These are phyloP conservation scores for Epiblema foenella DNA, from an alignment of 2,888 invertebrate genomes.

Conservation along the genomic window DNA sequence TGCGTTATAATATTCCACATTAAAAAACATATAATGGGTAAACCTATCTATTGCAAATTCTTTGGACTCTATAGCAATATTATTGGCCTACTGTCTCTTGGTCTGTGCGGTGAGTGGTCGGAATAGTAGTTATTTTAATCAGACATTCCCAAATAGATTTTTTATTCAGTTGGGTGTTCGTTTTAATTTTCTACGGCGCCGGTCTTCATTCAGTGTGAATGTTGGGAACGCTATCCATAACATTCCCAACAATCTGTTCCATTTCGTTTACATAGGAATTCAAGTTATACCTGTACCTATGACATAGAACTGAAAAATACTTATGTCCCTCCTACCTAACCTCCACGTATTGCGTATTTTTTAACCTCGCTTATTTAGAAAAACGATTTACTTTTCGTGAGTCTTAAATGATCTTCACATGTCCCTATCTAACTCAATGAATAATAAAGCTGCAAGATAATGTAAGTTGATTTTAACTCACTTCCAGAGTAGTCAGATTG, in stretches of 20 bases:
- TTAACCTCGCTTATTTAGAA: too few species aligned
- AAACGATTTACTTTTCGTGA: too few species aligned
- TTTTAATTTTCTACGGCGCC: constrained; percentile 63
- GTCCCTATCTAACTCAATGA: too few species aligned
- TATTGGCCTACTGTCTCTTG: constrained; percentile 14
- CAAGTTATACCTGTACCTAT: too few species aligned
- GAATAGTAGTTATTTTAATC: constrained; percentile 73
- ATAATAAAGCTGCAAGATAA: too few species aligned
- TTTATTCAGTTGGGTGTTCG: constrained; percentile 59
- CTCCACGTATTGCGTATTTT: too few species aligned
- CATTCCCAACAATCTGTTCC: constrained; percentile 1
- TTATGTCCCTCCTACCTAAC: too few species aligned
- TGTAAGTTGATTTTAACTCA: too few species aligned
- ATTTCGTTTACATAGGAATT: not conserved
- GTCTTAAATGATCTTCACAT: too few species aligned
- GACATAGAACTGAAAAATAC: too few species aligned
- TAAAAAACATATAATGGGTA: not conserved
- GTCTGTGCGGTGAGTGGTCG: constrained; percentile 42
- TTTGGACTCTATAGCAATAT: not conserved
- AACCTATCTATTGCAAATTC: not conserved
- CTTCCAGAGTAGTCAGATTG: too few species aligned
- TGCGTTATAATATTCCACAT: too few species aligned
- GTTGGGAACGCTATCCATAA: constrained; percentile 1
- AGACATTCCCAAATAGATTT: constrained; percentile 76
- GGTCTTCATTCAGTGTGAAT: constrained; percentile 50